phyloP scores from a whole-genome alignment of 2,113 vertebrate species.

The Nesospiza acunhae region DNA sequence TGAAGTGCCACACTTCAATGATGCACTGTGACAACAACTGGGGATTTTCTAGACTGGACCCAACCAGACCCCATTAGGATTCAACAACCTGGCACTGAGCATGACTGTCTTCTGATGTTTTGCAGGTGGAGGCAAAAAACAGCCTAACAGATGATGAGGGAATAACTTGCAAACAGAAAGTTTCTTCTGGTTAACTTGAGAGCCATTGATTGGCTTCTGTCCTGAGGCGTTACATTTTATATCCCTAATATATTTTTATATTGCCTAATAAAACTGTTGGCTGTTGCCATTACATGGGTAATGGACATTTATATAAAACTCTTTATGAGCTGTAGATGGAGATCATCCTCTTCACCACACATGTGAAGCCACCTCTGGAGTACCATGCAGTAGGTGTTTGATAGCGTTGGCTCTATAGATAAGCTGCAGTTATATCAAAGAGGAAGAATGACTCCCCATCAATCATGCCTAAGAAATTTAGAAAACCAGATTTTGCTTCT shows the following conservation, averaged over 20 bases:
- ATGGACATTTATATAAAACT: constrained; percentile 59
- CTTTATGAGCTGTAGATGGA: constrained; percentile 59
- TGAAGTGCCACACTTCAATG: not conserved
- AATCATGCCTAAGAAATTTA: not conserved
- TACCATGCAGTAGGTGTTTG: constrained; percentile 1
- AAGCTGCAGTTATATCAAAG: not conserved
- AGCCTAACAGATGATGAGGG: not conserved
- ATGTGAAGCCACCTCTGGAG: constrained; percentile 3
- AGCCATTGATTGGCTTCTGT: constrained; percentile 53
- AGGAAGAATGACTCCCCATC: not conserved
- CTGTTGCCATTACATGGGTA: constrained; percentile 57
- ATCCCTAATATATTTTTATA: constrained; percentile 66
- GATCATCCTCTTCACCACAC: constrained; percentile 45
- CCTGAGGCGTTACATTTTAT: constrained; percentile 60
- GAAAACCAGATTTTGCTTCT: not conserved
- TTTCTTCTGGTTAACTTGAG: constrained; percentile 36
- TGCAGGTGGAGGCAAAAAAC: not conserved
- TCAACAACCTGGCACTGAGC: not conserved
- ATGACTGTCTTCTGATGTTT: not conserved
- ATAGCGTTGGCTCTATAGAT: not conserved
- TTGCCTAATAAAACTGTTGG: constrained; percentile 62
- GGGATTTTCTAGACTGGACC: not conserved
- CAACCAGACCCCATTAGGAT: not conserved
- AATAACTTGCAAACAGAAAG: not conserved
- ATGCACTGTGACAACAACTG: not conserved